Evolutionary conservation across 2,797 vertebrate genomes (phyloP).

Genomic region (Sebastes taczanowskii): DNA sequence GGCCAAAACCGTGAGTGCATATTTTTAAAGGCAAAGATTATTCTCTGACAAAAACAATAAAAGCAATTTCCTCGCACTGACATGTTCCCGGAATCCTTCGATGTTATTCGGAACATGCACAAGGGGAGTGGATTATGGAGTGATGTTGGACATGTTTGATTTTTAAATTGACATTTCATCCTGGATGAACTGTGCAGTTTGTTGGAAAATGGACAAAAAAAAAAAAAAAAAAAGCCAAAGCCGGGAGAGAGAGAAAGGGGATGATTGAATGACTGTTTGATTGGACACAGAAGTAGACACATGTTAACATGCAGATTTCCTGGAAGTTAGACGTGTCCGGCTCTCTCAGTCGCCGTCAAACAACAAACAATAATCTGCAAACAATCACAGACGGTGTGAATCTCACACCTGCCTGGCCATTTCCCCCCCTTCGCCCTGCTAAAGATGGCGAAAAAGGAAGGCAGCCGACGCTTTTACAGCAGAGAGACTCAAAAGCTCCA

Average conservation of each 20-base stretch:
- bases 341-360: neutral
- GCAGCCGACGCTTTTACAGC: neutral
- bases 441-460: neutral
- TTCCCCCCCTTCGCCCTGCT: neutral
- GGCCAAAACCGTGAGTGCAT: no score
- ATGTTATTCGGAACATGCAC: neutral
- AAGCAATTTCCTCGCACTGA: conserved; percentile 20
- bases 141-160: neutral
- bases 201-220: neutral
- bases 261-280: neutral
- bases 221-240: neutral
- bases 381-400: neutral
- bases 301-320: neutral
- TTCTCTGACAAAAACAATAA: neutral
- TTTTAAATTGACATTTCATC: conserved; percentile 11
- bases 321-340: neutral
- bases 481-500: neutral
- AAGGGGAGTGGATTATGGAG: conserved; percentile 26
- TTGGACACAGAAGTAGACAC: neutral
- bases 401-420: neutral
- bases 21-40: neutral
- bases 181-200: neutral
- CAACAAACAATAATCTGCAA: neutral
- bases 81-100: conserved; percentile 13
- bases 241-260: neutral